phyloP scores from a whole-genome alignment of 2,113 vertebrate genomes.

The Manacus vitellinus region DNA sequence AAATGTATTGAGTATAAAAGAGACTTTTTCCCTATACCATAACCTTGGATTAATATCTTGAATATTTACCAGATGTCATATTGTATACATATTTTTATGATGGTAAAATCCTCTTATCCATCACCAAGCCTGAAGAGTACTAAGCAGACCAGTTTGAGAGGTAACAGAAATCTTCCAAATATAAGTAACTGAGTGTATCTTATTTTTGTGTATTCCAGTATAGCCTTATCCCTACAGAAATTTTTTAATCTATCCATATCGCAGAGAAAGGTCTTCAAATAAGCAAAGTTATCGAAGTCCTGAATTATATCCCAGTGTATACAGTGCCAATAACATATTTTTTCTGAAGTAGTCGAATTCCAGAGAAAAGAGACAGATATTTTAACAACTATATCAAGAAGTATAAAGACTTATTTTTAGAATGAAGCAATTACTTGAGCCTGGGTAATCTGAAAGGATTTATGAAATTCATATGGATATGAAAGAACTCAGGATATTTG shows the following conservation, averaged over 20 bases:
- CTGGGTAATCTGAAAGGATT: background rate
- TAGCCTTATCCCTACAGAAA: background rate
- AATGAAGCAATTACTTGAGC: background rate
- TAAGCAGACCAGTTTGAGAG: background rate
- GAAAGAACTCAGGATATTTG: background rate
- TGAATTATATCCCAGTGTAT: background rate
- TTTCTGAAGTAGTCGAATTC: background rate
- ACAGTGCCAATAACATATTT: background rate
- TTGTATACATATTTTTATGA: background rate
- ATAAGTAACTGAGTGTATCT: background rate
- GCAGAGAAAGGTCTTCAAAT: background rate
- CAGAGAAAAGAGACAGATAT: background rate
- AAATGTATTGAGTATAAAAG: background rate
- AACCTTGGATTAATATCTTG: background rate
- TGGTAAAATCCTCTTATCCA: background rate
- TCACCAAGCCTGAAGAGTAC: background rate
- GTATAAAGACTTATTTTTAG: background rate
- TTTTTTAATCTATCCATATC: background rate
- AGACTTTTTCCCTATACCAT: fast-evolving
- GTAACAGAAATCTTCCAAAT: background rate
- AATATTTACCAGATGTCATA: background rate
- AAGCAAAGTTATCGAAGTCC: background rate
- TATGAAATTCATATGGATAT: background rate
- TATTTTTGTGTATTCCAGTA: background rate
- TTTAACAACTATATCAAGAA: background rate